These are phyloP conservation scores for Drosophila obscura DNA, from an alignment of 1,140 invertebrate genomes.

Conservation along the genomic window DNA sequence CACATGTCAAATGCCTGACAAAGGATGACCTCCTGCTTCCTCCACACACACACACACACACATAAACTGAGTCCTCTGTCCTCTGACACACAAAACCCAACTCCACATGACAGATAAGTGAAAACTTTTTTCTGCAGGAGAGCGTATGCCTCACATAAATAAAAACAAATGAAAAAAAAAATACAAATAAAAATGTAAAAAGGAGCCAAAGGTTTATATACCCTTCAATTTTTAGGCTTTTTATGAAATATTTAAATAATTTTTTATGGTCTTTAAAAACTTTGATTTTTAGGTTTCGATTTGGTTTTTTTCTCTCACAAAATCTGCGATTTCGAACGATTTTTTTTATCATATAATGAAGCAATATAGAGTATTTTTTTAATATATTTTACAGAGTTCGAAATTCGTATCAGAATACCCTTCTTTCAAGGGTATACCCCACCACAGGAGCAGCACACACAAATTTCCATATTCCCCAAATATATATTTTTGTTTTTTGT, in stretches of 20 bases:
- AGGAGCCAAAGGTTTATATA: conserved; percentile 2
- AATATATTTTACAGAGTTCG: too few species aligned
- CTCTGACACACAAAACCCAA: conserved; percentile 28
- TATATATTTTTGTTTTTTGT: conserved; percentile 30
- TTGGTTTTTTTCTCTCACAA: too few species aligned
- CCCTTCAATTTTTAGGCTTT: too few species aligned
- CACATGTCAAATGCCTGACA: conserved; percentile 75
- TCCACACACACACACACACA: conserved; percentile 8
- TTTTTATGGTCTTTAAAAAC: too few species aligned
- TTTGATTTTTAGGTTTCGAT: too few species aligned
- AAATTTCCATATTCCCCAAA: conserved; percentile 24
- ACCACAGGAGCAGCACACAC: background rate
- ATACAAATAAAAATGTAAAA: conserved; percentile 10
- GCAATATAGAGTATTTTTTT: too few species aligned
- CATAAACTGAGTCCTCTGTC: background rate
- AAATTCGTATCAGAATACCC: too few species aligned
- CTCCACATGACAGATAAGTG: conserved; percentile 67
- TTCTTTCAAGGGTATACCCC: too few species aligned
- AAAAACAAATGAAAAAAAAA: conserved; percentile 51
- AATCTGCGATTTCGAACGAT: too few species aligned
- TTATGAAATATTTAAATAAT: too few species aligned
- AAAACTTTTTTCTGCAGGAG: conserved; percentile 53
- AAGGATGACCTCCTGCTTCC: conserved; percentile 51
- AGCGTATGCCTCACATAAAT: conserved; percentile 34
- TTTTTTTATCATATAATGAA: too few species aligned